Base-by-base conservation (phyloP, 2,113 vertebrate species). In the Sinocyclocheilus maitianheensis region DNA sequence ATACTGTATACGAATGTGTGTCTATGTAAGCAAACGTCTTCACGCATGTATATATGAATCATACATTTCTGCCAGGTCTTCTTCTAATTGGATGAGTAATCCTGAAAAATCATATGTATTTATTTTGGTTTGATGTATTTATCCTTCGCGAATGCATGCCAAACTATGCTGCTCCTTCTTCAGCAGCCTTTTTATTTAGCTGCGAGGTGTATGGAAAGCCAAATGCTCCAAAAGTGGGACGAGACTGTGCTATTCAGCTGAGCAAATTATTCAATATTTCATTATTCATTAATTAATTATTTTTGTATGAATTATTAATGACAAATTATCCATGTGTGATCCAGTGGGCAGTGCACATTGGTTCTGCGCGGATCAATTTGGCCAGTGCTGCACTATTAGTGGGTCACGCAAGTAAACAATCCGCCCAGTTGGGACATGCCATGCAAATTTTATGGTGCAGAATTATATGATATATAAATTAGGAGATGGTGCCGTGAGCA, bases 231-330 rank as follows among this genome's bases (percentile, higher is more conserved):
- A 43, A 72, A 43, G 37, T 43, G 10, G 71, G 37, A 74, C 4
- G 1, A n/a, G 37, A 43, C 40, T 74, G 71, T 0, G 40, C 11
- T 46, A 6, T 74, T 74, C 71, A 74, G 37, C 37, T 74, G 71
- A 74, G 12, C 18, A 74, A 74, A 74, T 74, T 5, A 74, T 74
- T 43, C 20, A 43, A 18, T 74, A 74, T 74, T 74, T 77, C 46
- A 51, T 77, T 77, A 51, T 77, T 77, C 71, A 77, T 77, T 48
- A 77, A 76, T 26, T 12, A 76, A 24, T 77, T 77, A 77, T 77
- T 51, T 26, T 46, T n/a, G 8, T 26, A 77, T 77, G 0, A 77
- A 74, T 74, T 43, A 46, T 74, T 74, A 74, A 74, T 74, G 71
- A 74, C 71, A 22, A 74, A 74, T 74, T 74, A n/a, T 74, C 20